Evolutionary conservation across 1,140 invertebrate genomes (phyloP).

Genomic region (Drosophila kurseongensis): DNA sequence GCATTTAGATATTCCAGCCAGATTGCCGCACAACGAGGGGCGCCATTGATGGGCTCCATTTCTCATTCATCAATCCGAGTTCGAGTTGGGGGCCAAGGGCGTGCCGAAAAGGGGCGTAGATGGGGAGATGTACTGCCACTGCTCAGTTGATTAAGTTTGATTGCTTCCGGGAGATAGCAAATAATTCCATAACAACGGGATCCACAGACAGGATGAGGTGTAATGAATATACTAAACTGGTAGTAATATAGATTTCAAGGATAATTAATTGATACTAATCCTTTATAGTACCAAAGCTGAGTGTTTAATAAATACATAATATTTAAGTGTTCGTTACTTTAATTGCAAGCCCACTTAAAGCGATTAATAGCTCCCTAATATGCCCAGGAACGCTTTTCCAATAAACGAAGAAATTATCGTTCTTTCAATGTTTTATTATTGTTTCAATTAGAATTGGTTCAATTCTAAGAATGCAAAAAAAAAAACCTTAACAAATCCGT

Average conservation of each 20-base stretch:
- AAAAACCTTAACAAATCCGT: too few relatives aligned
- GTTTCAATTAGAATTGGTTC: too few relatives aligned
- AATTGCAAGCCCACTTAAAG: too few relatives aligned
- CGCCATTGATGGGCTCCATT: conserved; percentile 63
- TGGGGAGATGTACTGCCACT: conserved; percentile 12
- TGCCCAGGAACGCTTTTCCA: too few relatives aligned
- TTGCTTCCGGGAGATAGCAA: conserved; percentile 59
- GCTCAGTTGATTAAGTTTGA: conserved; percentile 65
- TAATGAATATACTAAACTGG: neutral
- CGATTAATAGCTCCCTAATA: too few relatives aligned
- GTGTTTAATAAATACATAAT: too few relatives aligned
- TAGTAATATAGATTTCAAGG: neutral
- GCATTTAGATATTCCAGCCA: conserved; percentile 70
- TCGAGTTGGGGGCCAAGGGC: neutral
- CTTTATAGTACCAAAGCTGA: too few relatives aligned
- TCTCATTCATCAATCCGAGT: conserved; percentile 64
- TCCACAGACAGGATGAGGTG: conserved; percentile 4
- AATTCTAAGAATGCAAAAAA: too few relatives aligned
- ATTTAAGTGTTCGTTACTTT: too few relatives aligned
- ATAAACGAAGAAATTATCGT: too few relatives aligned
- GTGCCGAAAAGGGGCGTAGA: neutral
- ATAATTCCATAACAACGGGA: conserved; percentile 9
- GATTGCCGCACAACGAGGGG: conserved; percentile 65
- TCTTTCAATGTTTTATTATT: too few relatives aligned
- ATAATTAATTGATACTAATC: neutral